Evolutionary conservation across 2,888 invertebrate genomes (phyloP).

Genomic region (Sarcophaga rosellei): DNA sequence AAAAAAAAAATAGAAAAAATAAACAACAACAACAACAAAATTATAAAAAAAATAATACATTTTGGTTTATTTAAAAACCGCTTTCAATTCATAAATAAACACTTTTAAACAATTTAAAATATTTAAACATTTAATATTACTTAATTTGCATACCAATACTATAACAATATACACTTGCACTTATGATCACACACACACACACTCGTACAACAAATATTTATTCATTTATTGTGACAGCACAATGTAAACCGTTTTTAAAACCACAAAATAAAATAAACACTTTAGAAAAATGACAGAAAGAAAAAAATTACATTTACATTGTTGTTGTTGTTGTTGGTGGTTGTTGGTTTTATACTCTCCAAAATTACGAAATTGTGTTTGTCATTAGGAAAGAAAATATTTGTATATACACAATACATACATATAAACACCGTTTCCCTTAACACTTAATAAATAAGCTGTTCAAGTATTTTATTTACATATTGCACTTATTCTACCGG

Average conservation of each 20-base stretch:
- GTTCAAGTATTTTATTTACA: neutral
- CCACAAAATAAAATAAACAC: slow-evolving; percentile 58
- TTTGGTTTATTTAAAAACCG: slow-evolving; percentile 42
- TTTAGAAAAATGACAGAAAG: slow-evolving; percentile 2
- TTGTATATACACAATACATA: neutral
- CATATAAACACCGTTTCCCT: neutral
- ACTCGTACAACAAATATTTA: neutral
- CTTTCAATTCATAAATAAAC: slow-evolving; percentile 52
- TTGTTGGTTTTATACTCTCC: slow-evolving; percentile 27
- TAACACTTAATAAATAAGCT: slow-evolving; percentile 39
- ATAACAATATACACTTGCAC: neutral
- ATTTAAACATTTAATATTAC: slow-evolving; percentile 5
- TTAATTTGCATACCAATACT: slow-evolving; percentile 43
- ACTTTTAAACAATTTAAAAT: slow-evolving; percentile 37
- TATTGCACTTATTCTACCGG: neutral
- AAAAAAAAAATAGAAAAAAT: neutral
- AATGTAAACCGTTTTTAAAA: slow-evolving; percentile 47
- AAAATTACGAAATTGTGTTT: slow-evolving; percentile 27
- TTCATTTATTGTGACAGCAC: neutral
- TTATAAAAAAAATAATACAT: neutral
- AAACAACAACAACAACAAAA: too few species aligned
- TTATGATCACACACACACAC: neutral
- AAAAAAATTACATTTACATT: neutral
- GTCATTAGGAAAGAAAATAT: neutral
- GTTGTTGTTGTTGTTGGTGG: too few species aligned